A percentile compares a stretch with the other conserved stretches of the same genome.
Conservation (phyloP, 2,888 invertebrate genomes). For the Pyrrhosoma nymphula region DNA sequence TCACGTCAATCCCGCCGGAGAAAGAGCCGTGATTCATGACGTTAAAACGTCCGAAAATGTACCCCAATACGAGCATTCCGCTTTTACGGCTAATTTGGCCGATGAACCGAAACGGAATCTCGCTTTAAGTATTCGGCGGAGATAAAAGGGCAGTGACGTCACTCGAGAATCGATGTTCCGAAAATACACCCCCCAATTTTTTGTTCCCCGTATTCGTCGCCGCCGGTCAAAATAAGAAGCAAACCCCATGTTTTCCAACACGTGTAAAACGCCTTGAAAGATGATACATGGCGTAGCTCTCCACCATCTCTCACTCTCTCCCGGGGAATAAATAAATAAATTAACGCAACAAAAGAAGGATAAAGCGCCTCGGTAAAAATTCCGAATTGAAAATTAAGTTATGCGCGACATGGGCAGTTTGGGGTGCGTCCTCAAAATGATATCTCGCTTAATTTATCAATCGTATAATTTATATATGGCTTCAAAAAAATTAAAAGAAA, state of each 20-base stretch:
- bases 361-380: background rate
- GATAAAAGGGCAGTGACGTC: background rate
- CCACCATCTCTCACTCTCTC: too few relatives aligned
- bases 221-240: background rate
- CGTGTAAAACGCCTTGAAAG: constrained; percentile 22
- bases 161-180: background rate
- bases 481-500: background rate
- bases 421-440: background rate
- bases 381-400: constrained; percentile 28
- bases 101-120: background rate
- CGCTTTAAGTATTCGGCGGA: background rate
- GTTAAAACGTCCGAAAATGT: background rate
- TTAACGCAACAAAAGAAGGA: background rate
- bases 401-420: background rate
- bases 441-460: constrained; percentile 36
- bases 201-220: background rate
- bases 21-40: too few relatives aligned
- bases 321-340: constrained; percentile 41
- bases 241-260: background rate
- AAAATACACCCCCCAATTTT: background rate
- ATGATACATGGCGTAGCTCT: background rate
- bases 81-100: background rate
- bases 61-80: background rate
- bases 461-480: constrained; percentile 17
- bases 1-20: too few relatives aligned